These are phyloP conservation scores for Bombus turneri DNA, from an alignment of 1,140 invertebrate genomes.

Conservation along the genomic window DNA sequence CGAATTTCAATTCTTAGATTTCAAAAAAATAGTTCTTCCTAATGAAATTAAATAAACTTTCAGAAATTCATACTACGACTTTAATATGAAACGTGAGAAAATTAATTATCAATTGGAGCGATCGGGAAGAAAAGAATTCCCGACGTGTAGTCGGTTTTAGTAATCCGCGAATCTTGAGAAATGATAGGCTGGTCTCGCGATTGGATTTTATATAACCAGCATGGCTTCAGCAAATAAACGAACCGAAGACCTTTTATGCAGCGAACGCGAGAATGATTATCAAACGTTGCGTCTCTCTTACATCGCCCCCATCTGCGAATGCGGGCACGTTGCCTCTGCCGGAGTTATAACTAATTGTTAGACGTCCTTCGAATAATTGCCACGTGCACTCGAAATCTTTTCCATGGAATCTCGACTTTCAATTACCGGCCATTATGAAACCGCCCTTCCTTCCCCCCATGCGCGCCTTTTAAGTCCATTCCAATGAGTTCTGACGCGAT, in stretches of 20 bases:
- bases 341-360: constrained; percentile 77
- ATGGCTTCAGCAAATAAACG: constrained; percentile 37
- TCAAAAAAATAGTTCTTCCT: no score
- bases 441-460: neutral
- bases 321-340: constrained; percentile 72
- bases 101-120: neutral
- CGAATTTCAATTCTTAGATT: no score
- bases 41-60: neutral
- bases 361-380: constrained; percentile 71
- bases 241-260: constrained; percentile 43
- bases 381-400: constrained; percentile 46
- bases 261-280: constrained; percentile 46
- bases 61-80: neutral
- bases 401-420: constrained; percentile 34
- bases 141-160: neutral
- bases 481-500: constrained; percentile 20
- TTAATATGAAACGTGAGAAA: neutral
- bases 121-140: neutral
- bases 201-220: constrained; percentile 32
- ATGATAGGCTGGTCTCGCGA: neutral
- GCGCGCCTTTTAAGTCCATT: neutral
- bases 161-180: neutral
- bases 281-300: constrained; percentile 45
- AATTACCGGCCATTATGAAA: constrained; percentile 13
- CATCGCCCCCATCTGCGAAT: constrained; percentile 61